Base-by-base conservation (phyloP, 2,113 vertebrate genomes). In the Heterotis niloticus region DNA sequence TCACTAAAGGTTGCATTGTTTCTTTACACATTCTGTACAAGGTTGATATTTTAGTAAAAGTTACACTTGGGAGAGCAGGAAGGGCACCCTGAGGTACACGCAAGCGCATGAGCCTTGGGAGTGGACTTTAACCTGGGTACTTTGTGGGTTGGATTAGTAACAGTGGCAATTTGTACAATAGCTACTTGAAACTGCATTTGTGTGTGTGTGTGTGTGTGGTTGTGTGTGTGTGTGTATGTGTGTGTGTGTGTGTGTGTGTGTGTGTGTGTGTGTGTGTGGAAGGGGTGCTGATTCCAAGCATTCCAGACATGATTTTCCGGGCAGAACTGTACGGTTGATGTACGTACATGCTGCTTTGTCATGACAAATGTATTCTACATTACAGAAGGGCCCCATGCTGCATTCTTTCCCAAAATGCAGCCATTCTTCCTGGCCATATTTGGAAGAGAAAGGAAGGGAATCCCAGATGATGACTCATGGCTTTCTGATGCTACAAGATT, bases 401-500 rank as follows among this genome's bases (percentile, higher is more conserved):
- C 82, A 82, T 85, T 87, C 84, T 81, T 85, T 87, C 79, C 79
- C 82, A 78, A 82, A 84, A 84, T 59, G 59, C 79, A 77, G 71
- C 68, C 75, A 82, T 77, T 84, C 83, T 86, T 83, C 80, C 78
- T 84, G 75, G 70, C 86, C 84, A 87, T 87, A 84, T 86, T 87
- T 87, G 84, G 84, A 76, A 80, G 82, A 78, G 83, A 83, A 77
- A 84, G 84, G 82, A 86, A 85, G 84, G 86, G 86, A 86, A 87
- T 87, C 83, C 86, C 86, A 81, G 23, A 67, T 76, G 29, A 68
- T 87, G 86, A 86, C 83, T 85, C 85, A 86, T 84, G 62, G 26
- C 66, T 62, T 81, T 81, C 79, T 73, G 81, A 69, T 44, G 28
- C 73, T 72, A 62, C 64, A 78, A 69, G 76, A 65, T 79, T 81